phyloP scores from a whole-genome alignment of 2,888 invertebrate genomes.

The Eudasyphora cyanicolor region DNA sequence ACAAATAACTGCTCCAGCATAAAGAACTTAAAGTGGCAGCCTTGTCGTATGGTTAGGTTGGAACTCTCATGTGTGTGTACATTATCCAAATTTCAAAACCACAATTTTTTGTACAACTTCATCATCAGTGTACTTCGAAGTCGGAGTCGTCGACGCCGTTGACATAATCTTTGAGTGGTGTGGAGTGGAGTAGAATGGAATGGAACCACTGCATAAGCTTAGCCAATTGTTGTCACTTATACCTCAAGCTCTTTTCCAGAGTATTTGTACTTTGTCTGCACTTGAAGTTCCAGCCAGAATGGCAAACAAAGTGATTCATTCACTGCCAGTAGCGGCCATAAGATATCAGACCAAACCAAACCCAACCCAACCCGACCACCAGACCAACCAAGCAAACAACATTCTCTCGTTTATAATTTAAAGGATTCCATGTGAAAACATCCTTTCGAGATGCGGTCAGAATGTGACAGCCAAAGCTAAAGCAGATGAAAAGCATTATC shows the following conservation, averaged over 20 bases:
- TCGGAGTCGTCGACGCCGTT: background rate
- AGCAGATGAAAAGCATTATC: slow-evolving; percentile 38
- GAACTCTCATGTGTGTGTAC: background rate
- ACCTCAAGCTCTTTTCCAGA: slow-evolving; percentile 12
- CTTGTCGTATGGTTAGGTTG: too few relatives aligned
- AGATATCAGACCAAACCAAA: too few relatives aligned
- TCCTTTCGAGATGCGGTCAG: slow-evolving; percentile 47
- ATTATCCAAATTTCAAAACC: background rate
- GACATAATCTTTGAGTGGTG: too few relatives aligned
- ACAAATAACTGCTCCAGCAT: background rate
- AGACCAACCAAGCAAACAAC: background rate
- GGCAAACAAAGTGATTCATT: background rate
- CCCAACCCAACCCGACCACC: background rate
- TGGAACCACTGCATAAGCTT: slow-evolving; percentile 6
- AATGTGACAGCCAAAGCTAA: slow-evolving; percentile 51
- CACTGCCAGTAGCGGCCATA: too few relatives aligned
- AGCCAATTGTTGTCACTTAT: slow-evolving; percentile 6
- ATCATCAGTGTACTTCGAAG: background rate
- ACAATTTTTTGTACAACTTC: background rate
- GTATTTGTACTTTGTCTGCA: background rate
- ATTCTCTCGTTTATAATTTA: slow-evolving; percentile 40
- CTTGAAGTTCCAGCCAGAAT: background rate
- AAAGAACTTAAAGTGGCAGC: background rate
- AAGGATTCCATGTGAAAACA: slow-evolving; percentile 40
- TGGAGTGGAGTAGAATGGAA: too few relatives aligned